Evolutionary conservation across 2,113 vertebrate genomes (phyloP).

Genomic region (Hydrolagus affinis): DNA sequence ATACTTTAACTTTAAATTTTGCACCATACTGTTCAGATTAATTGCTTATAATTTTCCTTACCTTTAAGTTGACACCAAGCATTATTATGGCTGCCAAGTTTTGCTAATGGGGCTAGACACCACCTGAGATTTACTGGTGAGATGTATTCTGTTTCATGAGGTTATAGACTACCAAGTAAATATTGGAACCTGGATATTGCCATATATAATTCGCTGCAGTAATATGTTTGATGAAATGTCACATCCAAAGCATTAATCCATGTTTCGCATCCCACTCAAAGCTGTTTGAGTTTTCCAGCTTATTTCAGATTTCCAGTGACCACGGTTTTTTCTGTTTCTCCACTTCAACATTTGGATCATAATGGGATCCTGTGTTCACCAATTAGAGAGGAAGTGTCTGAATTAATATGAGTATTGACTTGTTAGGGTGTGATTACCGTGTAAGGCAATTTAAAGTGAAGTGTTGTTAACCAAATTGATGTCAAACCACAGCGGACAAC

Average conservation of each 20-base stretch:
- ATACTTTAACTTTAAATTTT: no score
- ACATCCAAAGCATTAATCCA: no score
- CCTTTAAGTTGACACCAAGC: background rate
- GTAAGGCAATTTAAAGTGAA: conserved; percentile 4
- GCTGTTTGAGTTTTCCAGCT: no score
- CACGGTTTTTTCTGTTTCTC: no score
- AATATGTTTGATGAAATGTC: background rate
- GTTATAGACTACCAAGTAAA: background rate
- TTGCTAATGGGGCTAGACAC: background rate
- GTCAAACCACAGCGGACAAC: background rate
- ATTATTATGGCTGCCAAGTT: background rate
- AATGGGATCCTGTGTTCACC: background rate
- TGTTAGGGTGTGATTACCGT: background rate
- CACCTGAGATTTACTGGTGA: background rate
- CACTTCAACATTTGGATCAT: background rate
- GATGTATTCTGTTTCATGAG: background rate
- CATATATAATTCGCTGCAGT: background rate
- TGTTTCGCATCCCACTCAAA: no score
- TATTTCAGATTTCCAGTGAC: no score
- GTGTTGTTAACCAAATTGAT: background rate
- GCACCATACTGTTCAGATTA: no score
- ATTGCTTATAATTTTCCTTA: background rate
- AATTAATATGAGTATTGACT: conserved; percentile 31
- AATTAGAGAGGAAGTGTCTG: conserved; percentile 5
- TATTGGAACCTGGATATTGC: background rate